Evolutionary conservation across 92 coral and sea anemone genomes (phyloP), one percentile per base, ranked within the genome.

Genomic region (Epizoanthus fatuus): DNA sequence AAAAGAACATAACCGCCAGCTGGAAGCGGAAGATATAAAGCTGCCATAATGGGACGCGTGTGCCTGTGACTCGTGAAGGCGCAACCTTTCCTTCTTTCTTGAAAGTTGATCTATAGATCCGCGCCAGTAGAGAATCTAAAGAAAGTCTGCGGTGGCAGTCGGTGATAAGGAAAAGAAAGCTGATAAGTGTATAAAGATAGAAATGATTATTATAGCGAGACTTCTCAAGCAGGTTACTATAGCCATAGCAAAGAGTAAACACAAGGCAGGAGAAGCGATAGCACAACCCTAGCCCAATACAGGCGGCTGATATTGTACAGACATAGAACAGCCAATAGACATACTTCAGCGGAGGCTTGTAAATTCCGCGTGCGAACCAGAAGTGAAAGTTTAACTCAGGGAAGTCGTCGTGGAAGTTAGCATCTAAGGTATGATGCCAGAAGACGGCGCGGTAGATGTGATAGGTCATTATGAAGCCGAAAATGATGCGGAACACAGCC

Each of bases 131-230:
- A 59, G 86, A 90, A 68, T 90, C 93, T 4, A 90, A 3, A 58
- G 93, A 84, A 22, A 90, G 69, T 39, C 93, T 35, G 47, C 83
- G 82, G 32, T 79, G 63, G 44, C 75, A 63, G 77, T 90, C 90
- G 8, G 93, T 71, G 60, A 90, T 80, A 2, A 90, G 72, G 66
- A 85, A 80, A 44, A 90, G 83, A 40, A 85, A 80, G 14, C 82
- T 47, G 12, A 85, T 7, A 5, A 90, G 58, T 16, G 87, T 81
- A 47, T 85, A 90, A 25, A 90, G 52, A 59, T 90, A 90, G 70
- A 85, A 90, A 17, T 90, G 93, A 42, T 90, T 90, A 56, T 90
- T 90, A 42, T 90, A 90, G n/a, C 87, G 93, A 12, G 86, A 63
- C 68, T 90, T 90, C 45, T 90, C 93, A 4, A 90, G 75, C 17